Evolutionary conservation across 2,113 vertebrate genomes (phyloP), one percentile per base, ranked within the genome.

Genomic region (Syngnathoides biaculeatus): DNA sequence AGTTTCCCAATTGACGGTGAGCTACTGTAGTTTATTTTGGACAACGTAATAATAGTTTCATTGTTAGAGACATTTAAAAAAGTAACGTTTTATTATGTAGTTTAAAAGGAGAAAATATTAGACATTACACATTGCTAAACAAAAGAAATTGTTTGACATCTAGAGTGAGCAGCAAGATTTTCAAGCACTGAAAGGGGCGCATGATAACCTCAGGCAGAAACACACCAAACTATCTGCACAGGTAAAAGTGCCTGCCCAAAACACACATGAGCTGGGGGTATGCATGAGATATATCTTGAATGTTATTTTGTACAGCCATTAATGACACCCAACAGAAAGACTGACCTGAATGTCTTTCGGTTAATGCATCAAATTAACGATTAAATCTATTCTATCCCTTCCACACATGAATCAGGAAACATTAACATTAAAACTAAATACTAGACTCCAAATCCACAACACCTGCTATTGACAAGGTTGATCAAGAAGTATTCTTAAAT

Each of bases 1-100:
- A 89, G 91, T 94, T 91, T 89, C 89, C 82, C 90, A 82, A 83
- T 92, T 96, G 88, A 93, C 87, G 88, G 91, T 94, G 85, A 92
- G 93, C 88, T 91, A 89, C 8, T 89, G 91, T 84, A 84, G 75
- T 86, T 69, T 87, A 87, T 80, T 89, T 95, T 92, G 93, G 90
- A 92, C 89, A 93, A n/a, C n/a, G n/a, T n/a, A n/a, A n/a, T n/a
- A n/a, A 30, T 56, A 8, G 17, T 30, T 57, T 30, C 30, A 17
- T 15, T 57, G 13, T 57, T 35, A 27, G 5, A 38, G 65, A 68
- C 24, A 48, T 15, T 19, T 17, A 48, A 19, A 20, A 20, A 17
- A 48, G 17, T 48, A 43, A 55, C 63, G 5, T 58, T 19, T 43
- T 19, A 58, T 8, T 5, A 27, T 55, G 56, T 66, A 5, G 13